Evolutionary conservation across 1,140 invertebrate species (phyloP).

Genomic region (Macrocentrus cingulum): DNA sequence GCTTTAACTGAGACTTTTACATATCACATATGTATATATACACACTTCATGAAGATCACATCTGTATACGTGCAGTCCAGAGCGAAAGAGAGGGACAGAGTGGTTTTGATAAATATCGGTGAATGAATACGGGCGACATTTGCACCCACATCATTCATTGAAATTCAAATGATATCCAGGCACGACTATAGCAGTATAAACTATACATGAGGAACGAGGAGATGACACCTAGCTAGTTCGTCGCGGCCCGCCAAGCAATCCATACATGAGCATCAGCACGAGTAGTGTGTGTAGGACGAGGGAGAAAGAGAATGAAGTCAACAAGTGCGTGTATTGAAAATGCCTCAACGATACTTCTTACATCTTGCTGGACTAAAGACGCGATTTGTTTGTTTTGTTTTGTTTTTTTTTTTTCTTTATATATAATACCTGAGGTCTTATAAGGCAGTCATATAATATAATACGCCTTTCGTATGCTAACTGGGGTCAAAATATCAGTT

Average conservation of each 20-base stretch:
- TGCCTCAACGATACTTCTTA: not conserved
- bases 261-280: not conserved
- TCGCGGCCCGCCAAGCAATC: not conserved
- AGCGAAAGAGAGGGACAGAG: constrained; percentile 9
- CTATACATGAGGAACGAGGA: not conserved
- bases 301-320: not conserved
- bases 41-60: not conserved
- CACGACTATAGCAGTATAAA: not conserved
- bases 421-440: constrained; percentile 42
- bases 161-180: constrained; percentile 53
- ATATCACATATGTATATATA: not conserved
- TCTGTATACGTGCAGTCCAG: not conserved
- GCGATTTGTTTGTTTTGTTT: constrained; percentile 45
- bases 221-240: not conserved
- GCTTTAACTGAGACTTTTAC: not conserved
- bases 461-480: constrained; percentile 54
- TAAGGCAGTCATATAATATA: constrained; percentile 38
- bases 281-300: not conserved
- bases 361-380: constrained; percentile 15
- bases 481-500: constrained; percentile 52
- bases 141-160: constrained; percentile 45
- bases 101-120: constrained; percentile 24
- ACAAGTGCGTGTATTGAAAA: constrained; percentile 1
- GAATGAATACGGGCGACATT: constrained; percentile 32
- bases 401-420: too few relatives aligned